These are phyloP conservation scores for Coecobrya sp. DNA, from an alignment of 2,888 invertebrate genomes.

Conservation along the genomic window DNA sequence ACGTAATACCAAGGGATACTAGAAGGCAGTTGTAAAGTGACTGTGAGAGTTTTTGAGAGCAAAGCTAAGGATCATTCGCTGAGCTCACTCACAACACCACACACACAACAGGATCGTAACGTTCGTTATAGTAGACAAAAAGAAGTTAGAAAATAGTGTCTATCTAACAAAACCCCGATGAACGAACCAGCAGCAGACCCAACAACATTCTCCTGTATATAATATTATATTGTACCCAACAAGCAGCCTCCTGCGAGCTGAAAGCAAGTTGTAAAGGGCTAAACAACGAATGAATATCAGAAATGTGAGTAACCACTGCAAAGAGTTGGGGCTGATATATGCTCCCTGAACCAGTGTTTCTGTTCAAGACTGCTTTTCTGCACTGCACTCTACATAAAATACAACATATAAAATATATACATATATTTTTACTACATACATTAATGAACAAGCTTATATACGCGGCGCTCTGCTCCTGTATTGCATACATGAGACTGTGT, in stretches of 20 bases:
- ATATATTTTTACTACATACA: background rate
- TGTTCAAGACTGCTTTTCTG: constrained; percentile 56
- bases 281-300: constrained; percentile 61
- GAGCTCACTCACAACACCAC: constrained; percentile 50
- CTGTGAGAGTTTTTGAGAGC: constrained; percentile 70
- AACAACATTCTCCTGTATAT: constrained; percentile 22
- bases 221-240: background rate
- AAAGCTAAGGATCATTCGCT: constrained; percentile 60
- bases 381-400: constrained; percentile 35
- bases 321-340: constrained; percentile 45
- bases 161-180: constrained; percentile 51
- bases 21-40: constrained; percentile 55
- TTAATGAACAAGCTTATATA: background rate
- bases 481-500: constrained; percentile 6
- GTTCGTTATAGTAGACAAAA: constrained; percentile 41
- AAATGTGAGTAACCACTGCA: constrained; percentile 48
- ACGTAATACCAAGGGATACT: constrained; percentile 75
- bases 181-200: constrained; percentile 41
- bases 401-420: background rate
- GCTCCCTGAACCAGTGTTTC: constrained; percentile 67
- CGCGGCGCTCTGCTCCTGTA: background rate
- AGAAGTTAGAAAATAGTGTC: constrained; percentile 62
- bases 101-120: constrained; percentile 40
- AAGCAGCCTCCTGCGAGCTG: background rate
- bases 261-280: constrained; percentile 41